These are phyloP conservation scores for Tromatobia lineatoria DNA, from an alignment of 2,888 invertebrate species.

Conservation along the genomic window DNA sequence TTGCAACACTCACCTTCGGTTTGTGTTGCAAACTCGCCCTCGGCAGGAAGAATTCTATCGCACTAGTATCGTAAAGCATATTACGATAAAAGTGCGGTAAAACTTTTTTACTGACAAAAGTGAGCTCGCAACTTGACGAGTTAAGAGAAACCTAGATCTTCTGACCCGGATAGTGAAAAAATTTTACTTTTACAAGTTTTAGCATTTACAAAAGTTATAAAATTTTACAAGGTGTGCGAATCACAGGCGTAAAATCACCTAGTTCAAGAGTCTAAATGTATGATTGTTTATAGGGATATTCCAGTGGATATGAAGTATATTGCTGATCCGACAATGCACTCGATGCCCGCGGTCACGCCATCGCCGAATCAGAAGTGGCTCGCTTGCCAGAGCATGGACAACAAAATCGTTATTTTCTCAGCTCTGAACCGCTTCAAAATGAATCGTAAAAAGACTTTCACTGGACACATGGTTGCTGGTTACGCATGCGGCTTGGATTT, in stretches of 20 bases:
- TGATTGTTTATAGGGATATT: slow-evolving; percentile 88
- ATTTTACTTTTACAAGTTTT: too few relatives aligned
- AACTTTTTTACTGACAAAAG: too few relatives aligned
- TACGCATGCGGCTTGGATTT: slow-evolving; percentile 99
- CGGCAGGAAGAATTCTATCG: too few relatives aligned
- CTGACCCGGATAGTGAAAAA: too few relatives aligned
- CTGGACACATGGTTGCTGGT: slow-evolving; percentile 99
- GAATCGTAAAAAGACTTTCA: slow-evolving; percentile 99
- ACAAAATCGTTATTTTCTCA: slow-evolving; percentile 99
- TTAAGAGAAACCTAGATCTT: too few relatives aligned
- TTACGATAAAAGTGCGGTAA: too few relatives aligned
- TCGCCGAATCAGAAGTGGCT: slow-evolving; percentile 99
- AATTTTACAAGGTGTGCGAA: too few relatives aligned
- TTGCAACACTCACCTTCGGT: too few relatives aligned
- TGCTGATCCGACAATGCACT: slow-evolving; percentile 99
- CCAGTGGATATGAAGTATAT: slow-evolving; percentile 99
- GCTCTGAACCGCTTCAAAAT: slow-evolving; percentile 98
- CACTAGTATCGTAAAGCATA: too few relatives aligned
- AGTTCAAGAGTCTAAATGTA: not conserved
- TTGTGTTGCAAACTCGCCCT: too few relatives aligned
- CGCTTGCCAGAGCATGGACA: slow-evolving; percentile 99
- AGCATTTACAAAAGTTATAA: too few relatives aligned
- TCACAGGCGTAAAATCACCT: not conserved
- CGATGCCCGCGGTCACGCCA: slow-evolving; percentile 98
- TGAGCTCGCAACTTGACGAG: too few relatives aligned